A percentile compares a stretch with the other conserved stretches of the same genome.
These are phyloP conservation scores for Polietes domitor DNA, from an alignment of 2,888 invertebrate species.

Conservation along the genomic window DNA sequence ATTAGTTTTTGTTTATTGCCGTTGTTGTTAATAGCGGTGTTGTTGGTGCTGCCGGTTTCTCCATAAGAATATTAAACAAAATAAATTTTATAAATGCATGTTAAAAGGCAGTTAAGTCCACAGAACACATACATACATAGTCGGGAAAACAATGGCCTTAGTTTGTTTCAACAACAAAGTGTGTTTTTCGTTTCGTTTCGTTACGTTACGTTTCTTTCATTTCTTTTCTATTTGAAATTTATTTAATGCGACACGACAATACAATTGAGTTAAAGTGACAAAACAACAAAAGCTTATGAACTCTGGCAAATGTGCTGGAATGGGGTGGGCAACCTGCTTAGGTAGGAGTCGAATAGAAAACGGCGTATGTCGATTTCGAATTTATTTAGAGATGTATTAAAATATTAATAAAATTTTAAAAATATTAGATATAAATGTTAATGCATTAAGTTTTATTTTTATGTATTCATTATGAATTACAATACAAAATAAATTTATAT, in stretches of 20 bases:
- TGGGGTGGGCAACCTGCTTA: neutral
- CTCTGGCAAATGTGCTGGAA: neutral
- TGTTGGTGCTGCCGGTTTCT: constrained; percentile 35
- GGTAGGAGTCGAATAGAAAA: too few species aligned
- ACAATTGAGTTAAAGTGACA: constrained; percentile 64
- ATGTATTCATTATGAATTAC: too few species aligned
- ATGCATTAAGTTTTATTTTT: too few species aligned
- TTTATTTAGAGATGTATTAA: too few species aligned
- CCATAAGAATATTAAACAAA: constrained; percentile 51
- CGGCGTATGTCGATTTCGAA: too few species aligned
- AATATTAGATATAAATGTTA: too few species aligned
- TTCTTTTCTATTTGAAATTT: constrained; percentile 56
- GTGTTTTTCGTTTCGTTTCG: constrained; percentile 20
- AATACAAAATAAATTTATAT: too few species aligned
- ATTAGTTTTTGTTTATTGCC: constrained; percentile 28
- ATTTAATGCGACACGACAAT: constrained; percentile 65
- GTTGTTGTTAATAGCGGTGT: neutral
- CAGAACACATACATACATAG: neutral
- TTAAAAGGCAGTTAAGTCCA: constrained; percentile 61
- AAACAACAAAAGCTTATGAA: constrained; percentile 61
- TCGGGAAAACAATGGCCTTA: constrained; percentile 6
- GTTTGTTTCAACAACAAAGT: constrained; percentile 30
- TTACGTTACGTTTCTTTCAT: neutral
- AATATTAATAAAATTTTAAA: too few species aligned
- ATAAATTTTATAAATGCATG: constrained; percentile 64